These are phyloP conservation scores for Ophonus ardosiacus DNA, from an alignment of 2,888 invertebrate genomes.

Conservation along the genomic window DNA sequence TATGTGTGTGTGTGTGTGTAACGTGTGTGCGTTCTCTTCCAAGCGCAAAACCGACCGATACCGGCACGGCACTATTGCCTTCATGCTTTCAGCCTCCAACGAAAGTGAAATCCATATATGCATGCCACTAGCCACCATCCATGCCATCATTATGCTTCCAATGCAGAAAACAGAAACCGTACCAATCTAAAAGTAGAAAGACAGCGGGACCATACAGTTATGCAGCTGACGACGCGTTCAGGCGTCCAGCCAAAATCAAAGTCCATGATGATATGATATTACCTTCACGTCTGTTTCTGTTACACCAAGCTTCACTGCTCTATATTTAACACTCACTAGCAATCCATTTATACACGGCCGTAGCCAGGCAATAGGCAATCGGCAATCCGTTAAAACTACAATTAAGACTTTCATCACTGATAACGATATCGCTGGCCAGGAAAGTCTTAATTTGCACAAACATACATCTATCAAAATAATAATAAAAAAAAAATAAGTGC, in stretches of 20 bases:
- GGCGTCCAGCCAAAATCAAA: slow-evolving; percentile 60
- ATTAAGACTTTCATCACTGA: slow-evolving; percentile 61
- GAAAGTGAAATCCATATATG: slow-evolving; percentile 9
- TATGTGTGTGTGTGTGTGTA: slow-evolving; percentile 73
- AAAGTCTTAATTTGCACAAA: slow-evolving; percentile 38
- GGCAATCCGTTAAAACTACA: neutral
- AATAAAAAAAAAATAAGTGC: too few relatives aligned
- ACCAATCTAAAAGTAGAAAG: slow-evolving; percentile 71
- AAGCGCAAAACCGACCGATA: slow-evolving; percentile 31
- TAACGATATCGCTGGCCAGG: slow-evolving; percentile 57
- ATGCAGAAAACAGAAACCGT: neutral
- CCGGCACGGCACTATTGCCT: neutral
- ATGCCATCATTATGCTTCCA: slow-evolving; percentile 16
- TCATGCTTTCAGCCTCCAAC: neutral
- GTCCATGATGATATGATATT: slow-evolving; percentile 61
- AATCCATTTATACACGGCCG: slow-evolving; percentile 42
- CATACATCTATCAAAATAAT: neutral
- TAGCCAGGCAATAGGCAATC: slow-evolving; percentile 17
- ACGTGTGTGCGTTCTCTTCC: neutral
- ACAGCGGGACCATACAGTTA: slow-evolving; percentile 66
- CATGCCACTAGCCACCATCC: neutral
- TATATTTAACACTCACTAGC: slow-evolving; percentile 62
- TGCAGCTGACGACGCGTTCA: slow-evolving; percentile 72
- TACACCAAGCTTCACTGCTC: slow-evolving; percentile 58
- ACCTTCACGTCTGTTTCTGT: slow-evolving; percentile 61